Percentiles rank a stretch among this genome's conserved stretches.
phyloP scores from a whole-genome alignment of 2,113 vertebrate species.

The Gorsachius goisagi region DNA sequence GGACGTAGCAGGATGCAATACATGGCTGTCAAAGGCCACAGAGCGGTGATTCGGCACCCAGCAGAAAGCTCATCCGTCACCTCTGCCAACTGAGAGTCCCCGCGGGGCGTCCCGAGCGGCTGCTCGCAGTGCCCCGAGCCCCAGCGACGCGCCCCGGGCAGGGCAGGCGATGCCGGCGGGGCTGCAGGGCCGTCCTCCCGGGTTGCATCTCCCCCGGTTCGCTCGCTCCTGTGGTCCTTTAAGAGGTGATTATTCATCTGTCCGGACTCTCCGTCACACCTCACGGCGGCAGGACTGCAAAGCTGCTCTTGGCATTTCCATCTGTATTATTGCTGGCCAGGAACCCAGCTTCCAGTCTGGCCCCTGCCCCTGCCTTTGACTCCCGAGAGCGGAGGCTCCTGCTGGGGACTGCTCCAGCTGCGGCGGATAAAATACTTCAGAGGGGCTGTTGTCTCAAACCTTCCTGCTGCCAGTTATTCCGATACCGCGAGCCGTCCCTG shows the following conservation, averaged over 20 bases:
- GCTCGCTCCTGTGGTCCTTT: neutral
- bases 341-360: conserved; percentile 50
- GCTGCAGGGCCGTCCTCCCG: neutral
- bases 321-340: conserved; percentile 46
- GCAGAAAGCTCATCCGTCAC: neutral
- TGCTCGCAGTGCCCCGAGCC: no score
- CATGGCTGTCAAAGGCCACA: neutral
- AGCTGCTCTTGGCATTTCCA: conserved; percentile 33
- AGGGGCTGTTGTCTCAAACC: neutral
- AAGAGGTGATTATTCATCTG: neutral
- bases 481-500: neutral
- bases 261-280: neutral
- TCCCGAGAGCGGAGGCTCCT: conserved; percentile 22
- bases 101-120: neutral
- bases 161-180: neutral
- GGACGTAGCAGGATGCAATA: neutral
- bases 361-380: conserved; percentile 38
- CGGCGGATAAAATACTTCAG: neutral
- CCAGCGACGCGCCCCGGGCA: accelerated
- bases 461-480: neutral
- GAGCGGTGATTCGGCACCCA: neutral
- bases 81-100: neutral
- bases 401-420: conserved; percentile 30
- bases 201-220: neutral
- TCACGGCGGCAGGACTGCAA: neutral